Evolutionary conservation across 92 coral and sea anemone genomes (phyloP), one percentile per base, ranked within the genome.

Genomic region (Palythoa caribaeorum): DNA sequence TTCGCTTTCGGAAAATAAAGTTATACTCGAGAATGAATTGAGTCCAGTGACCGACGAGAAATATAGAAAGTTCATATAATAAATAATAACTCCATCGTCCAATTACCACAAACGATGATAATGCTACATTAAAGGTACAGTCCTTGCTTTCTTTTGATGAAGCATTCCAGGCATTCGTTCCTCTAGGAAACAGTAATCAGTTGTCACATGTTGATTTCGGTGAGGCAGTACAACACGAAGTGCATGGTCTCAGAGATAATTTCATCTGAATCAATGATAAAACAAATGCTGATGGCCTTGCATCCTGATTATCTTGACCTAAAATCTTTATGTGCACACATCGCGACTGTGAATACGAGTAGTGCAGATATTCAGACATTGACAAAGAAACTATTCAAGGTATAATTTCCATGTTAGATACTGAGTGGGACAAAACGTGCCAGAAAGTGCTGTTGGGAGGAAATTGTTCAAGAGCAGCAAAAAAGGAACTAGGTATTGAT

Each of bases 151-250:
- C 66, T 72, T 84, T 84, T 63, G 51, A 84, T 59, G 78, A 84
- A 84, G 87, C 87, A 84, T 84, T 84, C 36, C 87, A 84, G 76
- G 68, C 70, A 55, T 74, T 83, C 87, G 38, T 83, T 72, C 73
- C 76, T 83, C 87, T 83, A 13, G 87, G 76, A 72, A 70, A 83
- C 44, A 54, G 78, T 40, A 20, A 73, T 65, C 71, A 83, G 73
- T 83, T 65, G 53, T 73, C 71, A 62, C 71, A 76, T 65, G 87
- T 16, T 83, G 87, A 51, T 54, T 83, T 83, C 55, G 60, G 87
- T 57, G 76, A 83, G 69, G 76, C 87, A 65, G 54, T 83, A 65
- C 87, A 63, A 53, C 70, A 80, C 53, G 73, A 80, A 55, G 57
- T 55, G 50, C 85, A 57, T 80, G 85, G 85, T 51, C 85, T 80